Conservation (phyloP, 2,888 invertebrate genomes). For the Chrysolina oricalcia region DNA sequence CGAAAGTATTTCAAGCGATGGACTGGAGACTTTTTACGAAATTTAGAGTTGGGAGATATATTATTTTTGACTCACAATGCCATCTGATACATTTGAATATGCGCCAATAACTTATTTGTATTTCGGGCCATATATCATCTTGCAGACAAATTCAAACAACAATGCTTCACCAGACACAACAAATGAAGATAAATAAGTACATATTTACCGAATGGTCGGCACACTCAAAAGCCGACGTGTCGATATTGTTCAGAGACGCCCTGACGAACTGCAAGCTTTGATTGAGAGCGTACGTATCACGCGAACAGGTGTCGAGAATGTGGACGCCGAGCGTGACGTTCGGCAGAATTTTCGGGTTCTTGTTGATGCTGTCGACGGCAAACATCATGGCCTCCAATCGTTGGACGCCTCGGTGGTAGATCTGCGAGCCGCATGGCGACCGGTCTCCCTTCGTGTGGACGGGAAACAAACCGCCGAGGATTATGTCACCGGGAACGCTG, state of each 20-base stretch:
- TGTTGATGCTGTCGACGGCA: conserved; percentile 77
- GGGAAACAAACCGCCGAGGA: conserved; percentile 78
- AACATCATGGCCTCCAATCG: conserved; percentile 78
- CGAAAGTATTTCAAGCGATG: too few relatives aligned
- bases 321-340: conserved; percentile 76
- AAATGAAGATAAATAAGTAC: neutral
- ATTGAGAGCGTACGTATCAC: conserved; percentile 77
- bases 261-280: conserved; percentile 78
- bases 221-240: conserved; percentile 72
- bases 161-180: neutral
- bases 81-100: too few relatives aligned
- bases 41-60: too few relatives aligned
- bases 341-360: conserved; percentile 72
- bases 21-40: too few relatives aligned
- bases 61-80: too few relatives aligned
- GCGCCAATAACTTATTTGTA: too few relatives aligned
- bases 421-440: conserved; percentile 71
- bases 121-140: neutral
- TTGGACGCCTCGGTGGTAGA: conserved; percentile 78
- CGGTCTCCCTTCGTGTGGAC: conserved; percentile 76
- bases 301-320: conserved; percentile 78
- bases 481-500: conserved; percentile 74
- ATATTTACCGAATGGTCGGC: conserved; percentile 70
- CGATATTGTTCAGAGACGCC: conserved; percentile 72
- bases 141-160: neutral